phyloP scores from a whole-genome alignment of 2,797 vertebrate species.

The Erpetoichthys calabaricus region DNA sequence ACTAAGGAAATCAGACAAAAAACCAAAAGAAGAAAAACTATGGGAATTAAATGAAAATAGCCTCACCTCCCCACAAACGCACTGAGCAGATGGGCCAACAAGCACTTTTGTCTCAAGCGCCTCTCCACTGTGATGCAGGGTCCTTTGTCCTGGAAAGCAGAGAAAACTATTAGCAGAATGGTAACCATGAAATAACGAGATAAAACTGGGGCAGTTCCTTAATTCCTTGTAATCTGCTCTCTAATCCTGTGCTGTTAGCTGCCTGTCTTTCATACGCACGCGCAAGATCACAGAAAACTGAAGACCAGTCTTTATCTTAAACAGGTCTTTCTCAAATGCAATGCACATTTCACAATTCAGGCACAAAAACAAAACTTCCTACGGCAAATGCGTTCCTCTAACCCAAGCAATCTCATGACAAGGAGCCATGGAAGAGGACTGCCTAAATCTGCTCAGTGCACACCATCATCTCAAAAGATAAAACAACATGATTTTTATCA shows the following conservation, averaged over 20 bases:
- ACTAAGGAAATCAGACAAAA: too few species aligned
- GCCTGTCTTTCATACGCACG: neutral
- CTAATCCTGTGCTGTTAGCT: neutral
- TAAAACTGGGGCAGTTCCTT: neutral
- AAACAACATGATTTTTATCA: neutral
- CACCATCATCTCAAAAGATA: neutral
- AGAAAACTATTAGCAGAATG: neutral
- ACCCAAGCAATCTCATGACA: too few species aligned
- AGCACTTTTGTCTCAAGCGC: conserved; percentile 72
- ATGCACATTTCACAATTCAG: too few species aligned
- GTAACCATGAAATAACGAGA: neutral
- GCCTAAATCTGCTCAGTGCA: neutral
- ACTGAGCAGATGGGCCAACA: conserved; percentile 69
- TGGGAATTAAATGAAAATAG: neutral
- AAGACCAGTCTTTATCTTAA: too few species aligned
- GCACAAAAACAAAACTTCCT: too few species aligned
- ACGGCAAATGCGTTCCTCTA: too few species aligned
- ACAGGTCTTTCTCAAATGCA: too few species aligned
- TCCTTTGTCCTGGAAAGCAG: conserved; percentile 60
- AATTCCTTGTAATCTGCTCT: neutral
- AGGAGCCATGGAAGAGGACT: too few species aligned
- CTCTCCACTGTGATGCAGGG: conserved; percentile 72
- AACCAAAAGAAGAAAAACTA: too few species aligned
- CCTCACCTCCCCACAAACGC: conserved; percentile 73
- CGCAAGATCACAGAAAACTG: neutral